phyloP scores from a whole-genome alignment of 2,113 vertebrate genomes.

The Oreocharis arfaki region DNA sequence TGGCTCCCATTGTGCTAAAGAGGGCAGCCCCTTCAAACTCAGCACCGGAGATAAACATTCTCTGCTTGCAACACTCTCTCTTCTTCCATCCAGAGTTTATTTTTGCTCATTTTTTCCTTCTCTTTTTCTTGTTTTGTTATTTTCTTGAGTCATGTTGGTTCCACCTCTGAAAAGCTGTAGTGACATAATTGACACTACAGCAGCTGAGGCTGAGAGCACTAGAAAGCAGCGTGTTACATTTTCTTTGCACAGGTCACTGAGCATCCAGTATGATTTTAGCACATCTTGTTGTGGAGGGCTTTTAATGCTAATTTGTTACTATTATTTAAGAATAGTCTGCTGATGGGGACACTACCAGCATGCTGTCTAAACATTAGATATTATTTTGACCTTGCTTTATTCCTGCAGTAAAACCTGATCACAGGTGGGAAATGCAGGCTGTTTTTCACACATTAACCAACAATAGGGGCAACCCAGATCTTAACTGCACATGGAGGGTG shows the following conservation, averaged over 20 bases:
- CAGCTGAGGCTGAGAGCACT: background rate
- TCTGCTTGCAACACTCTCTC: background rate
- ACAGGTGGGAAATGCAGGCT: background rate
- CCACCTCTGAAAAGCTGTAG: background rate
- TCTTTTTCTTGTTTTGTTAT: background rate
- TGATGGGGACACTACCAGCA: background rate
- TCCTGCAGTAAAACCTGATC: background rate
- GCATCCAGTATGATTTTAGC: background rate
- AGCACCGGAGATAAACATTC: background rate
- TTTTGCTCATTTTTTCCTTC: background rate
- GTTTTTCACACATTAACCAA: background rate
- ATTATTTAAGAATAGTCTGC: background rate
- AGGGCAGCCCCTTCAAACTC: background rate
- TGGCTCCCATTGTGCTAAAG: background rate
- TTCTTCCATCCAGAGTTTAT: background rate
- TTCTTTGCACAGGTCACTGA: background rate
- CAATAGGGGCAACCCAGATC: background rate
- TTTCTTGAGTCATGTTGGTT: background rate
- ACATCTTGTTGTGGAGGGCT: background rate
- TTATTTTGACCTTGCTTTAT: conserved; percentile 20
- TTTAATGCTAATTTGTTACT: conserved; percentile 17
- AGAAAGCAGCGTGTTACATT: background rate
- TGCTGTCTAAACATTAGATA: background rate
- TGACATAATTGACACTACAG: background rate
- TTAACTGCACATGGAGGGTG: background rate